These are phyloP conservation scores for Craniophora ligustri DNA, from an alignment of 2,888 invertebrate genomes.

Conservation along the genomic window DNA sequence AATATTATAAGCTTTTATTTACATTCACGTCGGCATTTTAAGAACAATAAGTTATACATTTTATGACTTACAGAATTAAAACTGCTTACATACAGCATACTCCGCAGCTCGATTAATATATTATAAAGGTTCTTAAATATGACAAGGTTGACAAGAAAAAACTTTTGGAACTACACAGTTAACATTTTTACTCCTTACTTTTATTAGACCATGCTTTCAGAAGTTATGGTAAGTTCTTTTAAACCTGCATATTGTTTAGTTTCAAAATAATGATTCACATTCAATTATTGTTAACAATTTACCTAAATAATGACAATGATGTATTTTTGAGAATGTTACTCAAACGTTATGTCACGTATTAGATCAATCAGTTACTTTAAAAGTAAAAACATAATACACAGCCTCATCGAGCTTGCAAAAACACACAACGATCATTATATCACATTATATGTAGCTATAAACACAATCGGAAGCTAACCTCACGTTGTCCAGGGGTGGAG, in stretches of 20 bases:
- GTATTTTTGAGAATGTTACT: slow-evolving; percentile 11
- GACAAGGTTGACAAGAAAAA: neutral
- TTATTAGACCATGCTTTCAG: slow-evolving; percentile 59
- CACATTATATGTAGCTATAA: slow-evolving; percentile 60
- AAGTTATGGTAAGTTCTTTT: slow-evolving; percentile 69
- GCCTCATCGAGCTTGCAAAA: slow-evolving; percentile 65
- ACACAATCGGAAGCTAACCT: slow-evolving; percentile 77
- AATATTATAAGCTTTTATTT: neutral
- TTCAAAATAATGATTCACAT: slow-evolving; percentile 14
- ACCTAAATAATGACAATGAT: slow-evolving; percentile 17
- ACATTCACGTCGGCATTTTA: neutral
- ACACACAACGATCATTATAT: slow-evolving; percentile 61
- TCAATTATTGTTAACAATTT: slow-evolving; percentile 33
- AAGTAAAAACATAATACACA: slow-evolving; percentile 55
- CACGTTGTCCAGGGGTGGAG: slow-evolving; percentile 83
- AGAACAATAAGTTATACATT: neutral
- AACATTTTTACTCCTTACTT: slow-evolving; percentile 24
- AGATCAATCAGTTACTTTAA: slow-evolving; percentile 32
- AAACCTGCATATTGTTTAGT: slow-evolving; percentile 18
- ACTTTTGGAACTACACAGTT: slow-evolving; percentile 8
- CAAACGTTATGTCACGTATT: slow-evolving; percentile 15
- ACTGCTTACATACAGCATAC: no score
- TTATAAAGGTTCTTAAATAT: no score
- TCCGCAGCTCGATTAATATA: no score
- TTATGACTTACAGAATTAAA: slow-evolving; percentile 1